These are phyloP conservation scores for Phaonia tiefii DNA, from an alignment of 2,888 invertebrate species.

Conservation along the genomic window DNA sequence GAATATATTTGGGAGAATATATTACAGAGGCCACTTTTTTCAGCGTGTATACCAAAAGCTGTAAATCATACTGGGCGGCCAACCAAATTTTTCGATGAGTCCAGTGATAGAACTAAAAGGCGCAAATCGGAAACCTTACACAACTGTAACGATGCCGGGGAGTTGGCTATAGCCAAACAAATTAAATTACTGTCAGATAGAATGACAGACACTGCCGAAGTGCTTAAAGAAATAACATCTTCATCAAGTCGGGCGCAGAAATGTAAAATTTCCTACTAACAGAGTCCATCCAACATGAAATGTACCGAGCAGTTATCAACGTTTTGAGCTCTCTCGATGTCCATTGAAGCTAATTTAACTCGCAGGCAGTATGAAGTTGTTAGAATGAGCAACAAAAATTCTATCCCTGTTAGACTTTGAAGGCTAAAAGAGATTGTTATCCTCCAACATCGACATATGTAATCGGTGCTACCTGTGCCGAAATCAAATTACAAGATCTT, in stretches of 20 bases:
- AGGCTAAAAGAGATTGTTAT: conserved; percentile 5
- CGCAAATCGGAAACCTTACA: conserved; percentile 19
- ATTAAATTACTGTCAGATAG: conserved; percentile 5
- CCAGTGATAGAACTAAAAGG: conserved; percentile 15
- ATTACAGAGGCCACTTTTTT: too few species aligned
- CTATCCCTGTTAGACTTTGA: not conserved
- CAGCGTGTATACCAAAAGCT: too few species aligned
- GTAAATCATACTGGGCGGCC: too few species aligned
- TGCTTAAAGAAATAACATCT: not conserved
- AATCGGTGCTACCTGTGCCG: too few species aligned
- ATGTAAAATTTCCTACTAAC: conserved; percentile 20
- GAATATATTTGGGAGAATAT: too few species aligned
- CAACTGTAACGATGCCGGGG: conserved; percentile 5
- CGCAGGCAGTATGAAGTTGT: not conserved
- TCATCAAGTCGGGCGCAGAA: conserved; percentile 6
- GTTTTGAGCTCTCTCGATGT: not conserved
- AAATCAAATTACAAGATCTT: conserved; percentile 1
- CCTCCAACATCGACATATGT: too few species aligned
- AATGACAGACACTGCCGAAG: conserved; percentile 13
- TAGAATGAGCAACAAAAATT: not conserved
- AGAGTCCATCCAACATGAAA: conserved; percentile 14
- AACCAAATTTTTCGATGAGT: conserved; percentile 3
- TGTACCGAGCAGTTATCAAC: not conserved
- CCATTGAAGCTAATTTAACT: not conserved
- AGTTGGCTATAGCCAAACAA: conserved; percentile 18